Evolutionary conservation across 2,113 vertebrate species (phyloP).

Genomic region (Furnarius figulus): DNA sequence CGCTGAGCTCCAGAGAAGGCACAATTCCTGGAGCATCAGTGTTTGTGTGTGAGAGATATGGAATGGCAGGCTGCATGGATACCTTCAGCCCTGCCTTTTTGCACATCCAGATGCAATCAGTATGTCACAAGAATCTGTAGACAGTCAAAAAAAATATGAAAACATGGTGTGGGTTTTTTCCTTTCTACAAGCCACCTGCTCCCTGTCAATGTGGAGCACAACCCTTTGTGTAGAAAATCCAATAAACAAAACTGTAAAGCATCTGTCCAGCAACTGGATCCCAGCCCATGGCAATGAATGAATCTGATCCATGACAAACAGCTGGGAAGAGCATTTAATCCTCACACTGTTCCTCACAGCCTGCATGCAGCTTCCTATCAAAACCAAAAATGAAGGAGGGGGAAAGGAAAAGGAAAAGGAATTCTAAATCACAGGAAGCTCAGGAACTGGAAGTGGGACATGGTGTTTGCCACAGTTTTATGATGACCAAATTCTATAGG

Average conservation of each 20-base stretch:
- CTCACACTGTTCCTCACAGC: not conserved
- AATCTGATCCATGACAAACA: constrained; percentile 11
- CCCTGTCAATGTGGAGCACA: not conserved
- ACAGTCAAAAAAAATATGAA: not conserved
- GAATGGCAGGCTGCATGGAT: not conserved
- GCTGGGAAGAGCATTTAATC: constrained; percentile 24
- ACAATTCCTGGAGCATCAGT: not conserved
- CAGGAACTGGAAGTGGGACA: not conserved
- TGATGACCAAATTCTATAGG: not conserved
- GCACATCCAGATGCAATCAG: not conserved
- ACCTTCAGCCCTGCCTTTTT: not conserved
- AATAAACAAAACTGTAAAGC: constrained; percentile 46
- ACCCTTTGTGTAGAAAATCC: constrained; percentile 26
- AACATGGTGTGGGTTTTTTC: not conserved
- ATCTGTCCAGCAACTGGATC: constrained; percentile 60
- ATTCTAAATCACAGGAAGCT: not conserved
- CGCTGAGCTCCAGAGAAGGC: accelerated
- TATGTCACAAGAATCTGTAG: constrained; percentile 4
- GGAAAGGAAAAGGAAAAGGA: not conserved
- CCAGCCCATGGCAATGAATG: not conserved
- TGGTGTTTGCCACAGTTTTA: not conserved
- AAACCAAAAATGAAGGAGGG: not conserved
- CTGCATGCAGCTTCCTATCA: not conserved
- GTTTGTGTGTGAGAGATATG: not conserved
- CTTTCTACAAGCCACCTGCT: constrained; percentile 28